Evolutionary conservation across 2,888 invertebrate genomes (phyloP), one percentile per base, ranked within the genome.

Genomic region (Lasius platythorax): DNA sequence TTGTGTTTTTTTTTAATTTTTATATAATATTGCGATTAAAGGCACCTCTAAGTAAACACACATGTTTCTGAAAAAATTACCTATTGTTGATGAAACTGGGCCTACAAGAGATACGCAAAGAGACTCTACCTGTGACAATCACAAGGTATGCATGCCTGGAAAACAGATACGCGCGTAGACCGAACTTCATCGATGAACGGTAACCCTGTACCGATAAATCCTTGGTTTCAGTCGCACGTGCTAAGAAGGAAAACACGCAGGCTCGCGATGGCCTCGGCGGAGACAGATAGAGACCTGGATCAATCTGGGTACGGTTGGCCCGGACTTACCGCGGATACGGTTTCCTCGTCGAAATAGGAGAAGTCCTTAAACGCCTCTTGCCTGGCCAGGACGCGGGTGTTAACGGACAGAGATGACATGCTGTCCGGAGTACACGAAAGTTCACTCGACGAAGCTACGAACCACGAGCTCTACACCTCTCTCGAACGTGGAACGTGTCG

Each of bases 331-430:
- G 91, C 81, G 4, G 92, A 83, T 23, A 87, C 64, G 15, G 93
- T 87, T 11, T 92, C 90, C 37, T 92, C 88, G 74, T 94, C 93
- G 58, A 86, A 82, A 30, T 90, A 90, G 28, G 89, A 84, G 68
- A 94, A 94, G 66, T 91, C 90, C 43, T 92, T 89, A 9, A 90
- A 83, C 43, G 94, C 94, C 28, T 93, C 91, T 67, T 90, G 86
- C 79, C 89, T 88, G 67, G 89, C 89, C n/a, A 88, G 88, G 0
- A 88, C 84, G 23, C 87, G 82, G 40, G 88, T 88, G 43, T 90
- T 86, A 18, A 15, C 43, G 11, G 43, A 79, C 18, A 50, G 50
- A 15, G 63, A 75, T 70, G 70, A 70, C 79, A 79, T 79, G 15
- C 5, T 79, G 56, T 3, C 53, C 50, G 15, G 6, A 8, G 15